phyloP scores from a whole-genome alignment of 2,888 invertebrate genomes.

The Cerastis leucographa region DNA sequence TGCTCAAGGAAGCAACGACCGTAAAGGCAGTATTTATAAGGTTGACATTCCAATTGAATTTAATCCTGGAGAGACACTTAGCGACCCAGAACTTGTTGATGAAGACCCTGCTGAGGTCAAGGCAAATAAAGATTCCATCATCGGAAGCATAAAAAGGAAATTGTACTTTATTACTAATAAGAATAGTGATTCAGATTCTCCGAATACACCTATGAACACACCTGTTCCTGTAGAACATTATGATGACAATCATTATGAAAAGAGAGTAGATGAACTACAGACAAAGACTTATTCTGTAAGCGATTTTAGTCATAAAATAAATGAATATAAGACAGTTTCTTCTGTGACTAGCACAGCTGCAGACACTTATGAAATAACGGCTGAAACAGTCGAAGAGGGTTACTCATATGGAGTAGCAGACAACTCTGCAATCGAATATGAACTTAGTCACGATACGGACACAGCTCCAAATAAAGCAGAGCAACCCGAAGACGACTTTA shows the following conservation, averaged over 20 bases:
- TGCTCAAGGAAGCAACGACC: background rate
- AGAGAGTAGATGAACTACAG: conserved; percentile 27
- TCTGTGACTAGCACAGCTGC: conserved; percentile 1
- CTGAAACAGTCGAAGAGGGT: conserved; percentile 22
- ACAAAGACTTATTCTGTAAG: conserved; percentile 22
- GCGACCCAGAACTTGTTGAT: conserved; percentile 60
- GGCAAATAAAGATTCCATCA: conserved; percentile 29
- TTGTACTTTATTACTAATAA: conserved; percentile 50
- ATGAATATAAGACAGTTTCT: conserved; percentile 19
- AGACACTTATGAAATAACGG: conserved; percentile 12
- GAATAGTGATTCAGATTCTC: conserved; percentile 22
- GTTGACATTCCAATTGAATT: conserved; percentile 16
- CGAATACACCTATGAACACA: conserved; percentile 26
- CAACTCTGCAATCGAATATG: conserved; percentile 13
- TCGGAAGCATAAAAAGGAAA: conserved; percentile 52
- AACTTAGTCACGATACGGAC: background rate
- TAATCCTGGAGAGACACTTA: conserved; percentile 45
- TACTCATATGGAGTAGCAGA: background rate
- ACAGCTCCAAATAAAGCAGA: conserved; percentile 13
- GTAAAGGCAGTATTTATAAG: conserved; percentile 20
- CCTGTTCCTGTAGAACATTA: conserved; percentile 18
- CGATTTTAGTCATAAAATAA: conserved; percentile 12
- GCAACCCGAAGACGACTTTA: background rate
- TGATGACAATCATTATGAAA: conserved; percentile 20
- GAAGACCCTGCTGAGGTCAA: conserved; percentile 41